Percentiles rank a stretch among this genome's conserved stretches.
Conservation (phyloP, 2,797 vertebrate species). For the Gymnothorax javanicus region DNA sequence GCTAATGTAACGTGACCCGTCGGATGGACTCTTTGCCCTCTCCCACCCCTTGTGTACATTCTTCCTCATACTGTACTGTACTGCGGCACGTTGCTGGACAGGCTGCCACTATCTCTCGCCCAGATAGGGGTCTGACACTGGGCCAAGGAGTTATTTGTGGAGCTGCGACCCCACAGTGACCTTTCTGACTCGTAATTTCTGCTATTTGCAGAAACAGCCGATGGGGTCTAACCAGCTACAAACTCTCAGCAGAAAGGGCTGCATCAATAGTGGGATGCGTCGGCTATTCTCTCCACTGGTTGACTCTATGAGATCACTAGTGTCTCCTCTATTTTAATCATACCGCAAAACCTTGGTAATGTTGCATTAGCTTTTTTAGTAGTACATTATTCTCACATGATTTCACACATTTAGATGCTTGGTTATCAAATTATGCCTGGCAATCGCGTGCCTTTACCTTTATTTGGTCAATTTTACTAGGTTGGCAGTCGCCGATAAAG, state of each 20-base stretch:
- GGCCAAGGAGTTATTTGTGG: not conserved
- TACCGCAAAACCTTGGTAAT: not conserved
- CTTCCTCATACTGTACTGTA: not conserved
- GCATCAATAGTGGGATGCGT: not conserved
- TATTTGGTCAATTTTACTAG: not conserved
- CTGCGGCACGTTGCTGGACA: not conserved
- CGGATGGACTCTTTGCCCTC: not conserved
- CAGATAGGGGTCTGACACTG: not conserved
- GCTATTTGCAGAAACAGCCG: not conserved
- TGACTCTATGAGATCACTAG: not conserved
- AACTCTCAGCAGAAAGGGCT: not conserved
- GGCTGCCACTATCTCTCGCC: not conserved
- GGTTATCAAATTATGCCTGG: not conserved
- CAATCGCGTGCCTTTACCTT: not conserved
- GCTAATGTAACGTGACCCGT: conserved; percentile 15
- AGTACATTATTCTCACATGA: not conserved
- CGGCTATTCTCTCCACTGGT: not conserved
- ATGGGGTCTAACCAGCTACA: not conserved
- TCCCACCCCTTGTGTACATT: not conserved
- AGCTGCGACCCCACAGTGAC: not conserved
- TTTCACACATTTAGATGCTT: not conserved
- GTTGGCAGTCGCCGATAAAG: not conserved
- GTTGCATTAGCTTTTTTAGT: not conserved
- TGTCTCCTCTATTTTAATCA: conserved; percentile 46
- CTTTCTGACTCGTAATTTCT: not conserved